Percentiles rank a stretch among this genome's conserved stretches.
Conservation (phyloP, 53 echinoderm and acorn worm species). For the Antedon mediterranea region DNA sequence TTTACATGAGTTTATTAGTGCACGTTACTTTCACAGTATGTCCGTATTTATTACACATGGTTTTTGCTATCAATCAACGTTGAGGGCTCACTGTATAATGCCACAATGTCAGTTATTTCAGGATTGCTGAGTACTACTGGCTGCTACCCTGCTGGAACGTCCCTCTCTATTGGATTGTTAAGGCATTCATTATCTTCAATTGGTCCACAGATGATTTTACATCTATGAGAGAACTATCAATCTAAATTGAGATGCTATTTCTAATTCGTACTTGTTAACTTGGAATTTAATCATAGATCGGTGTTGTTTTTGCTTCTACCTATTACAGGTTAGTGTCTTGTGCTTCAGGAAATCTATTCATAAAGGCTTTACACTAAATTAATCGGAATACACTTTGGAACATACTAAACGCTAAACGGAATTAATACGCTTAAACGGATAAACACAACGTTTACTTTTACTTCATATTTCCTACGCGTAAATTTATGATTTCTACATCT, state of each 20-base stretch:
- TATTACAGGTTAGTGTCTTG: not conserved
- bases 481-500: too few species aligned
- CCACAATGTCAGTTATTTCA: not conserved
- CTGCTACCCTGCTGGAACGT: not conserved
- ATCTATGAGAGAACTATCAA: not conserved
- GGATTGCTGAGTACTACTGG: not conserved
- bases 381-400: not conserved
- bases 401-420: not conserved
- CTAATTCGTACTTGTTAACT: not conserved
- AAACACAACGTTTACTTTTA: not conserved
- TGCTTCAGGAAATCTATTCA: not conserved
- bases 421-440: not conserved
- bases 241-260: not conserved
- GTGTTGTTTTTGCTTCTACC: not conserved
- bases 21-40: too few species aligned
- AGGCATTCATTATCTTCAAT: not conserved
- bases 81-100: not conserved
- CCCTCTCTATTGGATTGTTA: not conserved
- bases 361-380: not conserved
- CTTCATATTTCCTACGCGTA: too few species aligned
- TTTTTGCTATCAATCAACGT: not conserved
- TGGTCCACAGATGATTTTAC: not conserved
- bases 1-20: too few species aligned
- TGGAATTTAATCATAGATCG: not conserved
- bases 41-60: too few species aligned